Evolutionary conservation across 2,888 invertebrate species (phyloP).

Genomic region (Aporophyla nigra): DNA sequence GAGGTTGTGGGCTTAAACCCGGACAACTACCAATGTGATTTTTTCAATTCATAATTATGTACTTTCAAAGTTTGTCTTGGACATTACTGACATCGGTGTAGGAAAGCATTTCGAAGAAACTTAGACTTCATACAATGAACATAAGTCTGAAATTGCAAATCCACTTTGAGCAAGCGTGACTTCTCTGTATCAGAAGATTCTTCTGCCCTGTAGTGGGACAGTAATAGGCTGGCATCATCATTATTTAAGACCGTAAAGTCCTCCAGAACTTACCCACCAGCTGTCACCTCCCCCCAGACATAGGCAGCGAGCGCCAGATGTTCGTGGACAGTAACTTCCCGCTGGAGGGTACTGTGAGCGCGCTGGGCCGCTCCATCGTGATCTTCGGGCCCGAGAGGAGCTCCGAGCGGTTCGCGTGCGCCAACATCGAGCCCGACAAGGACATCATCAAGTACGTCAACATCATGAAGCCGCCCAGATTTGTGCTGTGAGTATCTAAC

Average conservation of each 20-base stretch:
- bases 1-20: not conserved
- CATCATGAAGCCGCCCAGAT: constrained; percentile 96
- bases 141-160: not conserved
- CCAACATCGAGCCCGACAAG: constrained; percentile 97
- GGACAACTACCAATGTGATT: not conserved
- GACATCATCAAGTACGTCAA: constrained; percentile 97
- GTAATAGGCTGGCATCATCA: too few species aligned
- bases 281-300: constrained; percentile 80
- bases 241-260: not conserved
- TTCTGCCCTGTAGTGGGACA: too few species aligned
- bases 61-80: not conserved
- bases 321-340: constrained; percentile 97
- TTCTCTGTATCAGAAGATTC: not conserved
- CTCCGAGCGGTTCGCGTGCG: constrained; percentile 95
- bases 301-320: constrained; percentile 94
- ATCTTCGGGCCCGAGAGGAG: constrained; percentile 94
- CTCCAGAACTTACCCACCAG: not conserved
- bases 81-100: not conserved
- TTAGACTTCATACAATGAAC: not conserved
- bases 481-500: constrained; percentile 94
- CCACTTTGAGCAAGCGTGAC: not conserved
- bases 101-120: not conserved
- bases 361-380: constrained; percentile 96
- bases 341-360: constrained; percentile 94
- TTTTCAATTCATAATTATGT: not conserved